Conservation (phyloP, 30 jellyfish, hydroid and myxozoan genomes). For the Turritopsis rubra region DNA sequence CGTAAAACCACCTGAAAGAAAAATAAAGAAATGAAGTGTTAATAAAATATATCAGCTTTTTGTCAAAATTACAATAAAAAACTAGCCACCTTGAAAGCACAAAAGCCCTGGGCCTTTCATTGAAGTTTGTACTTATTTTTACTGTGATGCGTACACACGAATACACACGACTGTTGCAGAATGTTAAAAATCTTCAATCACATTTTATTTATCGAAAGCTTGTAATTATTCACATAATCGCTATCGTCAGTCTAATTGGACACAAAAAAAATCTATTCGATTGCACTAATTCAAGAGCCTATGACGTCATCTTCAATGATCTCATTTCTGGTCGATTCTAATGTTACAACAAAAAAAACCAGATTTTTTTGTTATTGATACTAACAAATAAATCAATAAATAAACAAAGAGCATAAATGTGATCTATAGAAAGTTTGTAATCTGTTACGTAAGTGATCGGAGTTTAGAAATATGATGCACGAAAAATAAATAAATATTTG, state of each 20-base stretch:
- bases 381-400: not conserved
- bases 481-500: not conserved
- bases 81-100: not conserved
- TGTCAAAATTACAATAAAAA: not conserved
- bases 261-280: not conserved
- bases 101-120: not conserved
- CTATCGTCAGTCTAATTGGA: not conserved
- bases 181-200: not conserved
- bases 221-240: not conserved
- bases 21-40: not conserved
- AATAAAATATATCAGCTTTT: too few species aligned
- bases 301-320: not conserved
- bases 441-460: not conserved
- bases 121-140: not conserved
- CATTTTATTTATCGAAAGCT: not conserved
- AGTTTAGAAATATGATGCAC: not conserved
- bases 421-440: too few species aligned
- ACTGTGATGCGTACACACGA: not conserved
- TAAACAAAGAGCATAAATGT: not conserved
- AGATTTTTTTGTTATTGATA: not conserved
- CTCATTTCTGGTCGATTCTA: not conserved
- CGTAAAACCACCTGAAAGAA: constrained; percentile 63
- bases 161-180: not conserved
- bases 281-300: not conserved
- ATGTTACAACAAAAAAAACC: not conserved